Evolutionary conservation across 2,888 invertebrate species (phyloP).

Genomic region (Melitaea athalia): DNA sequence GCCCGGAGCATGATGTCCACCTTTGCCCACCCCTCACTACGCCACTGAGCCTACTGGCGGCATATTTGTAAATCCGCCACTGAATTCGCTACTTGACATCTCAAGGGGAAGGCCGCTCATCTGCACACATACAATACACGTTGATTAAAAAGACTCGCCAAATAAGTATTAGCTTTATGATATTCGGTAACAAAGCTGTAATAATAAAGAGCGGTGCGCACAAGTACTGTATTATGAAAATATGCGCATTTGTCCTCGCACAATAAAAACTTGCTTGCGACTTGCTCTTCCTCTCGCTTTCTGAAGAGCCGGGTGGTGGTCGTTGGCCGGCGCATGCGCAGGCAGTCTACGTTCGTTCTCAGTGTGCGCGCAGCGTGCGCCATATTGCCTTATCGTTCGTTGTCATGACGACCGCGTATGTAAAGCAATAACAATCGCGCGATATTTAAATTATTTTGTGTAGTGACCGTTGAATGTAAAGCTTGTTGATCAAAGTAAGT

Average conservation of each 20-base stretch:
- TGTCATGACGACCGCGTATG: constrained; percentile 78
- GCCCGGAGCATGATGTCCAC: no score
- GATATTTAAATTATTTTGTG: constrained; percentile 38
- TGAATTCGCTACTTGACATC: constrained; percentile 33
- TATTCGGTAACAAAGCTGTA: constrained; percentile 12
- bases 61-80: no score
- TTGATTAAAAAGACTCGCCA: constrained; percentile 34
- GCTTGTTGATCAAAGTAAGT: constrained; percentile 29
- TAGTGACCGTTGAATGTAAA: constrained; percentile 38
- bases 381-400: constrained; percentile 67
- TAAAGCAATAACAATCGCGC: constrained; percentile 50
- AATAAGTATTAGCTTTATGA: constrained; percentile 14
- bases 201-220: constrained; percentile 34
- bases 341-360: constrained; percentile 73
- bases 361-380: constrained; percentile 74
- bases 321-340: constrained; percentile 55
- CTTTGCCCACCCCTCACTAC: no score
- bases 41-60: no score
- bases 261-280: constrained; percentile 72
- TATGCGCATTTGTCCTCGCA: constrained; percentile 70
- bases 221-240: constrained; percentile 57
- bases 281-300: constrained; percentile 76
- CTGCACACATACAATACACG: constrained; percentile 30
- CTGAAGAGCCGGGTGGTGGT: constrained; percentile 68
- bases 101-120: constrained; percentile 45